Conservation (phyloP, 2,888 invertebrate genomes). For the Sminthurides aquaticus region DNA sequence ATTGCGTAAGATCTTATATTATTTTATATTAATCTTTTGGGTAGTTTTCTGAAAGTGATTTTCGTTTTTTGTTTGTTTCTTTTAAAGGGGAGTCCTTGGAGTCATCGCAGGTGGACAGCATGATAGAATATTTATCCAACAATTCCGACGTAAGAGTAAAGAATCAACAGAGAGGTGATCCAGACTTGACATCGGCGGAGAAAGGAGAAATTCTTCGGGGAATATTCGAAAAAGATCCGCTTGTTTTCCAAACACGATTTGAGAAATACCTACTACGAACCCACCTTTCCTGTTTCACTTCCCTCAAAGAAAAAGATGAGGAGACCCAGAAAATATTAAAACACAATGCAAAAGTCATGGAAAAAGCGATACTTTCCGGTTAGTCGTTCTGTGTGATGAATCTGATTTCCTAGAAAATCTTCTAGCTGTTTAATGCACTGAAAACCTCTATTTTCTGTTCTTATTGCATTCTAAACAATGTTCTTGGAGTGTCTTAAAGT, state of each 20-base stretch:
- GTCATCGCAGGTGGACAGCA: slow-evolving; percentile 22
- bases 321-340: slow-evolving; percentile 60
- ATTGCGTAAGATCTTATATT: too few species aligned
- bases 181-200: slow-evolving; percentile 61
- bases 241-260: slow-evolving; percentile 67
- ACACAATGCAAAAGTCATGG: slow-evolving; percentile 22
- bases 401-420: too few species aligned
- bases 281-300: slow-evolving; percentile 62
- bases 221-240: slow-evolving; percentile 59
- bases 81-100: slow-evolving; percentile 19
- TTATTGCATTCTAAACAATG: background rate
- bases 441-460: background rate
- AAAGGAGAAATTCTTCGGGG: slow-evolving; percentile 62
- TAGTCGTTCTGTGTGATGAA: too few species aligned
- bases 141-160: slow-evolving; percentile 51
- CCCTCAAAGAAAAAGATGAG: slow-evolving; percentile 48
- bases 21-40: too few species aligned
- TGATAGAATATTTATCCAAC: slow-evolving; percentile 36
- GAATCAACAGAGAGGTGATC: slow-evolving; percentile 72
- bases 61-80: too few species aligned
- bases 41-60: too few species aligned
- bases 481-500: background rate
- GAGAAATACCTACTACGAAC: slow-evolving; percentile 61
- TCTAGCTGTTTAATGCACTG: too few species aligned
- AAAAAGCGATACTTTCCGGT: slow-evolving; percentile 23